Evolutionary conservation across 2,888 invertebrate species (phyloP), one percentile per base, ranked within the genome.

Genomic region (Fragum fragum): DNA sequence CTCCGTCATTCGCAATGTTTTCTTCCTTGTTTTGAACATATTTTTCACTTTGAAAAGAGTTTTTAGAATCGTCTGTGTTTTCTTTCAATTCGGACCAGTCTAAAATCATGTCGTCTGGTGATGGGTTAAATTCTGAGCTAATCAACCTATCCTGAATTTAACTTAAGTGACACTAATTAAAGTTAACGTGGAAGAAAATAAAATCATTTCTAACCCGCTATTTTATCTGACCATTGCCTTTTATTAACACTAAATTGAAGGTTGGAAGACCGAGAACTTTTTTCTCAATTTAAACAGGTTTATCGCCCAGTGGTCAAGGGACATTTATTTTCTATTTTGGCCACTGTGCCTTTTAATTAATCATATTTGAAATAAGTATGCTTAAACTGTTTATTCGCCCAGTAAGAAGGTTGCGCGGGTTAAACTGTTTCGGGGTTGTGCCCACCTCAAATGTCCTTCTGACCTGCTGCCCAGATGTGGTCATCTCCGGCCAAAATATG

Each of bases 401-500:
- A 57, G 63, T 55, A 66, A 39, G 23, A 69, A 66, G 73, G 79
- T 79, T 42, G 73, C 53, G 71, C 55, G 75, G 83, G 83, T 79
- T 79, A 80, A 83, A 79, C 61, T 76, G 70, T 66, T 71, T 47
- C 32, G 74, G 74, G 71, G 71, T 76, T 79, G 73, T 73, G 71
- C 55, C 77, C 79, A 85, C 81, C 81, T 82, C 26, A 77, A 68
- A 78, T 85, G 85, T 85, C 85, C 82, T 66, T 53, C 53, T 85
- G 85, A 83, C 85, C 85, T 61, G 66, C 59, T 68, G 82, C 28
- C 82, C 85, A 80, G 80, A 73, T 80, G 78, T 85, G 85, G 82
- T 81, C 82, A 85, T 59, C 73, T 80, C 57, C 76, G 82, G 78
- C 82, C 82, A 81, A 80, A 81, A 78, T 82, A 78, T 78, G 77